Evolutionary conservation across 1,140 invertebrate species (phyloP).

Genomic region (Papilio helenus): DNA sequence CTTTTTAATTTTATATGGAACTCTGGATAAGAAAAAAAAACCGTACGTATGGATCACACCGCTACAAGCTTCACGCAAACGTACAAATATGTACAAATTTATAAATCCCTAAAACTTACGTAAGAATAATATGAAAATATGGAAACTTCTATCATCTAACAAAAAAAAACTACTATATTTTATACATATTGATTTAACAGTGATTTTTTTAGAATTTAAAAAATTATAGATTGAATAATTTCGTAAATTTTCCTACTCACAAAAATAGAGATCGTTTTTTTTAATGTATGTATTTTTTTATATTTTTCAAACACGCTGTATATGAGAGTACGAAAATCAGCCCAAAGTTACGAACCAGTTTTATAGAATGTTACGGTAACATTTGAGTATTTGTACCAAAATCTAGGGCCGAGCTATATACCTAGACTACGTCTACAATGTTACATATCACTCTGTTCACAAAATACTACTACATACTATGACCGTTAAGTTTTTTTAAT

Average conservation of each 20-base stretch:
- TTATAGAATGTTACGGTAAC: slow-evolving; percentile 32
- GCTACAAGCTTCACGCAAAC: slow-evolving; percentile 49
- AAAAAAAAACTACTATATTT: slow-evolving; percentile 32
- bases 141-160: slow-evolving; percentile 46
- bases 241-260: slow-evolving; percentile 35
- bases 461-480: slow-evolving; percentile 46
- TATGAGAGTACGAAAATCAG: slow-evolving; percentile 8
- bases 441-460: slow-evolving; percentile 65
- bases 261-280: slow-evolving; percentile 40
- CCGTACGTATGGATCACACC: slow-evolving; percentile 38
- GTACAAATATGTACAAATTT: slow-evolving; percentile 59
- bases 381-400: slow-evolving; percentile 76
- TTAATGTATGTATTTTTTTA: slow-evolving; percentile 27
- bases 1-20: slow-evolving; percentile 31
- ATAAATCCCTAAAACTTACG: slow-evolving; percentile 41
- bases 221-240: slow-evolving; percentile 30
- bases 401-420: slow-evolving; percentile 57
- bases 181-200: slow-evolving; percentile 35
- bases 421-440: slow-evolving; percentile 62
- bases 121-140: slow-evolving; percentile 59
- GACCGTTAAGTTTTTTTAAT: slow-evolving; percentile 45
- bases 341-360: neutral
- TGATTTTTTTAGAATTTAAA: slow-evolving; percentile 24
- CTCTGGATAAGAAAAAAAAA: slow-evolving; percentile 43
- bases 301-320: slow-evolving; percentile 30